A percentile compares a stretch with the other conserved stretches of the same genome.
These are phyloP conservation scores for Arrhopalites spinosus DNA, from an alignment of 2,888 invertebrate species.

Conservation along the genomic window DNA sequence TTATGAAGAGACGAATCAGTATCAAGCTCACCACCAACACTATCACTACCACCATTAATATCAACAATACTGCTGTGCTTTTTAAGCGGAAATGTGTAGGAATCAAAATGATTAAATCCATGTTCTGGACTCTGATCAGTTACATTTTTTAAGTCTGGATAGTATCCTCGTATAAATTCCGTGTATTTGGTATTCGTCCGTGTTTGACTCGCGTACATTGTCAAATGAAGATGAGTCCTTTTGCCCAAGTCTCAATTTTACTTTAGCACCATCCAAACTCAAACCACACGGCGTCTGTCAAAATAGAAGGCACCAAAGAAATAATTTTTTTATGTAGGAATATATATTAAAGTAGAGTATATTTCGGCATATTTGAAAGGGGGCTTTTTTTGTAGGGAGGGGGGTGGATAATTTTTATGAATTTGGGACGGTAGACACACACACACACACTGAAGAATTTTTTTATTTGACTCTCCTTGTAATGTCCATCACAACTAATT, in stretches of 20 bases:
- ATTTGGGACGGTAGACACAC: no score
- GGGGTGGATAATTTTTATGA: no score
- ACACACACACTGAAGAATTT: no score
- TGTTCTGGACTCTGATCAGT: neutral
- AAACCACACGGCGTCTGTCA: neutral
- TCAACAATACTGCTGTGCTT: neutral
- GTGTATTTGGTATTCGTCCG: constrained; percentile 51
- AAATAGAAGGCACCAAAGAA: neutral
- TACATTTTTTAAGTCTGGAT: constrained; percentile 25
- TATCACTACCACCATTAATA: neutral
- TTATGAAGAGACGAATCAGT: neutral
- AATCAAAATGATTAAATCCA: neutral
- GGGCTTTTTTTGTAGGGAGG: no score
- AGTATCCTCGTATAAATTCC: constrained; percentile 45
- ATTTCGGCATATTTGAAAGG: no score
- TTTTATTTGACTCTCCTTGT: no score
- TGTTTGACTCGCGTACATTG: constrained; percentile 31
- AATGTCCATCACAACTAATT: no score
- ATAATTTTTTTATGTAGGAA: neutral
- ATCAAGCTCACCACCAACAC: neutral
- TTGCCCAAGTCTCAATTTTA: no score
- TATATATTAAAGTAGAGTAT: no score
- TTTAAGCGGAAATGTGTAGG: neutral
- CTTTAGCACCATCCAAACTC: no score
- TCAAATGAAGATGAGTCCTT: neutral